phyloP scores from a whole-genome alignment of 53 echinoderm and acorn worm species.

The Arbacia lixula region DNA sequence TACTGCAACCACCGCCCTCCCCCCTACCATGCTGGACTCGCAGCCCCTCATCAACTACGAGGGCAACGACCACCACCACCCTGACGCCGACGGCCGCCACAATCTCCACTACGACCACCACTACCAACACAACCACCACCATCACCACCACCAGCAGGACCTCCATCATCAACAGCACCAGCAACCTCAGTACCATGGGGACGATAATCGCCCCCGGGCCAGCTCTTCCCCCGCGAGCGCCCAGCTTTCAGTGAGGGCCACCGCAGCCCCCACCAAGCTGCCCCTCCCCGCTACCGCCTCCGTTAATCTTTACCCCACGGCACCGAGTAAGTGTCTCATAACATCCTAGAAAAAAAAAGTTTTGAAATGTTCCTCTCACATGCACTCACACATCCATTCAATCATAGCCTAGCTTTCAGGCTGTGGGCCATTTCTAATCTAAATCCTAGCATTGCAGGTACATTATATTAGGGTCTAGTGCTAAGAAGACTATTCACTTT shows the following conservation, averaged over 20 bases:
- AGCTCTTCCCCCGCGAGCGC: constrained; percentile 84
- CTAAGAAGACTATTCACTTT: too few species aligned
- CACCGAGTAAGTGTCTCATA: constrained; percentile 48
- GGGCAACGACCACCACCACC: neutral
- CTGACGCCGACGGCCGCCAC: constrained; percentile 24
- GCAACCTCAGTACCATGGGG: constrained; percentile 43
- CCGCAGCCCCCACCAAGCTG: constrained; percentile 9
- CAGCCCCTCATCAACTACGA: constrained; percentile 37
- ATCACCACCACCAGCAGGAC: constrained; percentile 6
- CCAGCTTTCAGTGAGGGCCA: constrained; percentile 62
- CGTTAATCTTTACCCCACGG: constrained; percentile 53
- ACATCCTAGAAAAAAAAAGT: too few species aligned
- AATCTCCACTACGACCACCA: too few species aligned
- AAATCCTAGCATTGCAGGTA: too few species aligned
- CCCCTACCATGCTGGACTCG: constrained; percentile 31
- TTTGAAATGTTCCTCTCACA: constrained; percentile 22
- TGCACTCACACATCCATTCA: too few species aligned
- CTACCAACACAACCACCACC: too few species aligned
- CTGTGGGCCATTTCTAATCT: too few species aligned
- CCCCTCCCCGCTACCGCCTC: constrained; percentile 42
- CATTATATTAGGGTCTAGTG: too few species aligned
- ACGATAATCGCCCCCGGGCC: constrained; percentile 76
- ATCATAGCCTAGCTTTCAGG: too few species aligned
- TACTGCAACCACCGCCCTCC: neutral
- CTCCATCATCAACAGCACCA: constrained; percentile 27